These are phyloP conservation scores for Anthoscopus minutus DNA, from an alignment of 2,113 vertebrate species.

Conservation along the genomic window DNA sequence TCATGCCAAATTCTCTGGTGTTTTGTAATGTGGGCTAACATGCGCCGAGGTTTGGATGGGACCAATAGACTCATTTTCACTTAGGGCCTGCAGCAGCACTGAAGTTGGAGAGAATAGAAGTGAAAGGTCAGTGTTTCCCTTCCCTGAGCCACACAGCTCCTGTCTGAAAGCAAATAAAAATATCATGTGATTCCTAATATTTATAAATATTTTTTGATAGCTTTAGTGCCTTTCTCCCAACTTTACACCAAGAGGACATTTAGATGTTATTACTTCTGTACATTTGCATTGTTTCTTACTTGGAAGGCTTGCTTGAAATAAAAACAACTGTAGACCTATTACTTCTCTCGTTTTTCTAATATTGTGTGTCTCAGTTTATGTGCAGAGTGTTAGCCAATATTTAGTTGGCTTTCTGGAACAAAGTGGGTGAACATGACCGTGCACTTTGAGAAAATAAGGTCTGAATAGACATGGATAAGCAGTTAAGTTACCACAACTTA, in stretches of 20 bases:
- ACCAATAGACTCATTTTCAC: conserved; percentile 52
- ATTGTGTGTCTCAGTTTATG: neutral
- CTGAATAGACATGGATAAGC: neutral
- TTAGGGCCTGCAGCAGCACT: neutral
- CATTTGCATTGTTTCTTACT: neutral
- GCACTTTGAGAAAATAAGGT: neutral
- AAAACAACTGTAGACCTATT: neutral
- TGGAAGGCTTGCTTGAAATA: neutral
- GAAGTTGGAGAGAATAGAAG: neutral
- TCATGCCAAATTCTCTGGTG: conserved; percentile 62
- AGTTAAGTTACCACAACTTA: neutral
- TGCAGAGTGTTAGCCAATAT: neutral
- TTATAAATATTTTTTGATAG: neutral
- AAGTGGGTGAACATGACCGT: neutral
- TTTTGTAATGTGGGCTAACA: conserved; percentile 52
- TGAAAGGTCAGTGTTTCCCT: conserved; percentile 25
- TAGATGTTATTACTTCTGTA: neutral
- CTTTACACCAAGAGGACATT: neutral
- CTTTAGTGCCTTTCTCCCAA: neutral
- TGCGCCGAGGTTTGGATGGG: conserved; percentile 36
- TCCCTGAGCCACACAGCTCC: conserved; percentile 12
- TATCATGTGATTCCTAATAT: neutral
- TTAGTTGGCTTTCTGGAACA: neutral
- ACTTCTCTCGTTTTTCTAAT: neutral
- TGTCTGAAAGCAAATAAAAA: conserved; percentile 44